Base-by-base conservation (phyloP, 2,113 vertebrate genomes). In the Formicarius rufipectus region DNA sequence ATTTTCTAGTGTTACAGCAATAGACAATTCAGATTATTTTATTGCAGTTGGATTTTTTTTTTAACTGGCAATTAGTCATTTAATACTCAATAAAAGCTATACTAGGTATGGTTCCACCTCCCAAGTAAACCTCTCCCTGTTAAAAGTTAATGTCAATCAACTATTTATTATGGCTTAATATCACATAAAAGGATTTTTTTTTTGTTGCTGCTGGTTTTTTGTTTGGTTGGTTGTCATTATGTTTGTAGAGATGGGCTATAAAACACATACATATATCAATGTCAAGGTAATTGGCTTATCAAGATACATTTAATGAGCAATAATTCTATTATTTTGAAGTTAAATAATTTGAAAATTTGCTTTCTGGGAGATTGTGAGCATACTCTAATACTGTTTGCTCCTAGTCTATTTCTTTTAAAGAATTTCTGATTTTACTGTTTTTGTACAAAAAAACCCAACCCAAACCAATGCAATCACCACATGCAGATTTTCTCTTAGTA, bases 371-470 rank as follows among this genome's bases (percentile, higher is more conserved):
- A 56, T 84, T 75, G 17, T 37, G 28, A 44, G 14, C 4, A 42
- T 72, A 62, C 2, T 0, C 5, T 42, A 45, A 44, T n/a, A 10
- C 3, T 2, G 1, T 77, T 84, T 84, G 5, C 6, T 81, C 8
- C 37, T 71, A 7, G 10, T 63, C 14, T 49, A 60, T 37, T 73
- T 59, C 16, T 83, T 86, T 40, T 69, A 33, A 58, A 79, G 22
- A 55, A 85, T 42, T 1, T 4, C 2, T 31, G 9, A 3, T 42
- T 19, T 56, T 79, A 5, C 8, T 64, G 9, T 24, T 81, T 39
- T 66, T 80, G 35, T 27, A 17, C 1, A 76, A 62, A 84, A 79
- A 59, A 22, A 31, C 5, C 7, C 10, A 42, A 42, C 56, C 12
- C 10, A 24, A 39, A 22, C 19, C 69, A 79, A 18, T 4, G 40